Conservation (phyloP, 2,888 invertebrate genomes). For the Esperia sulphurella region DNA sequence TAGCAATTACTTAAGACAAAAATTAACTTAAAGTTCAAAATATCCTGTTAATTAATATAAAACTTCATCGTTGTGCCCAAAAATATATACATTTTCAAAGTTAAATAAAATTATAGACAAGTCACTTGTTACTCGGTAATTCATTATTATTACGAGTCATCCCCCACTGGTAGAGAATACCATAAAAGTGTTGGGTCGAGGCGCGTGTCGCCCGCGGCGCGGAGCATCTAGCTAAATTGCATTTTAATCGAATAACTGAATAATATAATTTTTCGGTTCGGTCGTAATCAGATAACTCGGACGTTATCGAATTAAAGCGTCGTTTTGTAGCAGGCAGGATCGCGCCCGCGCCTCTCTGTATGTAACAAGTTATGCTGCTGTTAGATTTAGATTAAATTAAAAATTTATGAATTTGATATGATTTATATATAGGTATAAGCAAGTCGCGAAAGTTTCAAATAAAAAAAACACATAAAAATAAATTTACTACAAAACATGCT, state of each 20-base stretch:
- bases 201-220: constrained; percentile 62
- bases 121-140: constrained; percentile 5
- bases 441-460: no score
- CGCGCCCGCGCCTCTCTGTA: constrained; percentile 8
- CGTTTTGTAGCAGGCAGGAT: constrained; percentile 60
- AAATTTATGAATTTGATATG: no score
- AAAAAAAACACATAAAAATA: no score
- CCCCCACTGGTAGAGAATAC: constrained; percentile 13
- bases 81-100: no score
- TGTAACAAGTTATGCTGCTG: background rate
- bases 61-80: no score
- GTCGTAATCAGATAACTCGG: constrained; percentile 69
- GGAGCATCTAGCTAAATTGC: constrained; percentile 70
- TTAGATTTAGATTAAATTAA: no score
- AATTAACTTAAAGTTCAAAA: no score
- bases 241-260: constrained; percentile 76
- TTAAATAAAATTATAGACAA: background rate
- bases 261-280: constrained; percentile 78
- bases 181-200: constrained; percentile 43
- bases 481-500: no score
- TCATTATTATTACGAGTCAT: background rate
- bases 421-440: no score
- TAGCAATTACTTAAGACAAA: background rate
- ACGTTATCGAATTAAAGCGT: constrained; percentile 71
- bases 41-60: no score